phyloP scores from a whole-genome alignment of 2,888 invertebrate genomes.

The Apodemia mormo region DNA sequence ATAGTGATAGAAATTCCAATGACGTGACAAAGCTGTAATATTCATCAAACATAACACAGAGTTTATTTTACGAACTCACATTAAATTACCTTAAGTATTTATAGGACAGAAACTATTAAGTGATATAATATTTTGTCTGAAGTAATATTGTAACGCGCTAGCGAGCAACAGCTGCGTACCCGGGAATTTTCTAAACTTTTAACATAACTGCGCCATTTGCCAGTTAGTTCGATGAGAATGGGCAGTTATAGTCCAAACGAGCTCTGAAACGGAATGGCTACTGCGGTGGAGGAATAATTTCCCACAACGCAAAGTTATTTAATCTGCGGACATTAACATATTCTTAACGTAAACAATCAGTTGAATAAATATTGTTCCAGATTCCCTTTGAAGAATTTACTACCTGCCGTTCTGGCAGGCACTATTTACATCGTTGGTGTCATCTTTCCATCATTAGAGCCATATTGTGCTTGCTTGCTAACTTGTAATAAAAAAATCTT shows the following conservation, averaged over 20 bases:
- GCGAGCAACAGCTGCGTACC: slow-evolving; percentile 21
- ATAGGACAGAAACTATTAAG: slow-evolving; percentile 14
- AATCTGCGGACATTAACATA: background rate
- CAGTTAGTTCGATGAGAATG: slow-evolving; percentile 32
- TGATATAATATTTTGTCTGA: slow-evolving; percentile 4
- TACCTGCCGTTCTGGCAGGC: no score
- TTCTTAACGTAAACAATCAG: background rate
- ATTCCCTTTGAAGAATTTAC: no score
- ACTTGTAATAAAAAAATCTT: no score
- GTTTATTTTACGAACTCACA: background rate
- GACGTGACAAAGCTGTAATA: background rate
- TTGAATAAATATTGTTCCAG: background rate
- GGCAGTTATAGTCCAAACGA: slow-evolving; percentile 29
- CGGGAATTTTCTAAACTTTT: slow-evolving; percentile 28
- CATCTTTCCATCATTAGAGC: no score
- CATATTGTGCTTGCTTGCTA: no score
- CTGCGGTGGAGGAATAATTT: slow-evolving; percentile 5
- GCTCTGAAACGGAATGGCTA: slow-evolving; percentile 1
- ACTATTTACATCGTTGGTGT: no score
- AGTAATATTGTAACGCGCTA: slow-evolving; percentile 19
- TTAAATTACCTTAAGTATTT: slow-evolving; percentile 1
- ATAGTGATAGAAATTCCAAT: background rate
- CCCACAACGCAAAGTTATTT: background rate
- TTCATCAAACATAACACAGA: background rate
- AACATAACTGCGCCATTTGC: slow-evolving; percentile 29